These are phyloP conservation scores for Scaptomyza graminum DNA, from an alignment of 1,140 invertebrate genomes.

Conservation along the genomic window DNA sequence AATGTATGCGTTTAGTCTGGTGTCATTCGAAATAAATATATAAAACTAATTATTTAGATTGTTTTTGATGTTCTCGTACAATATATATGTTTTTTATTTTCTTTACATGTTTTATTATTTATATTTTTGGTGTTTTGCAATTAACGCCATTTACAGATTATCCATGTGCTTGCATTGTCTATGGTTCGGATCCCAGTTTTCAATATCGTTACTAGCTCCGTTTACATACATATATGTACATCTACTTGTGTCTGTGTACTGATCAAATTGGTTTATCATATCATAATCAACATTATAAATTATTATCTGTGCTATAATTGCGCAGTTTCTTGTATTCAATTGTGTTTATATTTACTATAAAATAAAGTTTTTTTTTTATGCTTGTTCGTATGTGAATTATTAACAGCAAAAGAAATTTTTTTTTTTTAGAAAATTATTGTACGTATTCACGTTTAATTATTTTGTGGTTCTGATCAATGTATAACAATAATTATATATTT, in stretches of 20 bases:
- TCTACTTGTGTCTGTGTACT: slow-evolving; percentile 36
- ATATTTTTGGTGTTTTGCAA: slow-evolving; percentile 51
- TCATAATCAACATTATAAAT: slow-evolving; percentile 8
- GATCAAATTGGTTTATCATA: slow-evolving; percentile 27
- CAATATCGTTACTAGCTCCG: slow-evolving; percentile 75
- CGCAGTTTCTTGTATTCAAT: slow-evolving; percentile 31
- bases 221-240: slow-evolving; percentile 35
- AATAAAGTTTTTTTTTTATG: slow-evolving; percentile 18
- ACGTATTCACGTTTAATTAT: too few species aligned
- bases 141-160: slow-evolving; percentile 78
- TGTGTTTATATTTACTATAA: slow-evolving; percentile 6
- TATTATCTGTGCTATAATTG: slow-evolving; percentile 19
- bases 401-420: background rate
- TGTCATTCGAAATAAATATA: slow-evolving; percentile 52
- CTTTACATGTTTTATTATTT: slow-evolving; percentile 41
- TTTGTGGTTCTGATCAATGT: too few species aligned
- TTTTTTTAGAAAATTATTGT: background rate
- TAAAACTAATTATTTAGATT: slow-evolving; percentile 9
- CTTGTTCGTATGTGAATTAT: background rate
- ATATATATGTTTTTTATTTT: slow-evolving; percentile 21
- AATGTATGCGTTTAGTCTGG: slow-evolving; percentile 26
- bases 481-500: too few species aligned
- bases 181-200: slow-evolving; percentile 79
- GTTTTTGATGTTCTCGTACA: slow-evolving; percentile 13
- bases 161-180: slow-evolving; percentile 82